A percentile compares a stretch with the other conserved stretches of the same genome.
phyloP scores from a whole-genome alignment of 2,888 invertebrate genomes.

The Pecten maximus region DNA sequence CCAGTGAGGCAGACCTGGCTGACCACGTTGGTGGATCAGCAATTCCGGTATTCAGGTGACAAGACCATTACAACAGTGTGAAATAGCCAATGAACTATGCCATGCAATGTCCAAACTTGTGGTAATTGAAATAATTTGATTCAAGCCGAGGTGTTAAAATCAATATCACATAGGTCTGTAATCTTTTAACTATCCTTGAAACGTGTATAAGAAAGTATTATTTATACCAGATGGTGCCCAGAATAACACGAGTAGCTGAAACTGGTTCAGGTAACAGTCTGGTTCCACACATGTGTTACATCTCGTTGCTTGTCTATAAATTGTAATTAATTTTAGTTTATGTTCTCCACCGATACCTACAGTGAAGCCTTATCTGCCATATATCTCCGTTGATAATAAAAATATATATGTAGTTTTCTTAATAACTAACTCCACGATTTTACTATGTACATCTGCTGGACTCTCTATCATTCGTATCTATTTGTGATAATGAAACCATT shows the following conservation, averaged over 20 bases:
- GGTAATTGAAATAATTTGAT: neutral
- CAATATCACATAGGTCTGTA: neutral
- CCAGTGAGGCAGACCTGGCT: too few species aligned
- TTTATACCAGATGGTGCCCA: neutral
- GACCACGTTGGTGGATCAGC: too few species aligned
- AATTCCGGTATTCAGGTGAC: too few species aligned
- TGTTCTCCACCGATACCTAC: neutral
- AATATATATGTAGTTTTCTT: neutral
- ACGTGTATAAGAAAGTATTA: neutral
- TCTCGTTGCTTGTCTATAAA: neutral
- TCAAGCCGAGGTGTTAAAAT: neutral
- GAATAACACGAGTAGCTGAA: conserved; percentile 10
- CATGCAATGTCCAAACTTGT: too few species aligned
- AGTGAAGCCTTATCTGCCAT: neutral
- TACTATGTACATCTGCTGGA: neutral
- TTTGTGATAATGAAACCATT: neutral
- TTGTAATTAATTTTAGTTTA: neutral
- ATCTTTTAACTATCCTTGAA: neutral
- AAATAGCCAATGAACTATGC: too few species aligned
- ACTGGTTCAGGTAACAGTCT: conserved; percentile 15
- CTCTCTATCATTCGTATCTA: neutral
- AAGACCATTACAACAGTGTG: too few species aligned
- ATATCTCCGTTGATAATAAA: neutral
- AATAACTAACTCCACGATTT: neutral
- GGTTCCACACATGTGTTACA: neutral